A percentile compares a stretch with the other conserved stretches of the same genome.
These are phyloP conservation scores for Apodemia duryi DNA, from an alignment of 2,888 invertebrate species.

Conservation along the genomic window DNA sequence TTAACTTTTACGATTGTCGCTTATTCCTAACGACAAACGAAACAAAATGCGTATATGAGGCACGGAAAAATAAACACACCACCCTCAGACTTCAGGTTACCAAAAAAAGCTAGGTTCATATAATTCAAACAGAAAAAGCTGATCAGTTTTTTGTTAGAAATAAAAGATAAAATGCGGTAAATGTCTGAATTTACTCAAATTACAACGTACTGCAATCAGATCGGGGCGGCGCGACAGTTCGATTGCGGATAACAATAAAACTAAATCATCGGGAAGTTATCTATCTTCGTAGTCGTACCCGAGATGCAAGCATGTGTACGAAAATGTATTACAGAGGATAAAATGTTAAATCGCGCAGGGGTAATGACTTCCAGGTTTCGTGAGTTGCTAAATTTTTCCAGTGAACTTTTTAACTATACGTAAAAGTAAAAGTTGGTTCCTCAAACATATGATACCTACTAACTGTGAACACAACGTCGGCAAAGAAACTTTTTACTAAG, in stretches of 20 bases:
- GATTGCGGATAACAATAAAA: conserved; percentile 74
- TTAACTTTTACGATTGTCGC: too few relatives aligned
- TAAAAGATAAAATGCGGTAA: not conserved
- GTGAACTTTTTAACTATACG: not conserved
- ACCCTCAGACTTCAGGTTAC: too few relatives aligned
- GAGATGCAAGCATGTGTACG: conserved; percentile 61
- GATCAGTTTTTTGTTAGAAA: not conserved
- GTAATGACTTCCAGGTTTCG: conserved; percentile 48
- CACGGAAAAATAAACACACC: too few relatives aligned
- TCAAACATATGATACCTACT: too few relatives aligned
- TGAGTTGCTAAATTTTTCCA: conserved; percentile 37
- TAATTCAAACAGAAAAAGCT: too few relatives aligned
- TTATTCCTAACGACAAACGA: too few relatives aligned
- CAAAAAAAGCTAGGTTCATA: too few relatives aligned
- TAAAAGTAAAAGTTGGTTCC: too few relatives aligned
- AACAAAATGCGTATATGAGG: too few relatives aligned
- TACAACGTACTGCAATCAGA: conserved; percentile 1
- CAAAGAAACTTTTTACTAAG: too few relatives aligned
- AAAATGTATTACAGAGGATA: conserved; percentile 60
- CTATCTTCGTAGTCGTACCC: conserved; percentile 58
- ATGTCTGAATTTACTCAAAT: conserved; percentile 8
- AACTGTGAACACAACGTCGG: too few relatives aligned
- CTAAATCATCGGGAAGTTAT: conserved; percentile 79
- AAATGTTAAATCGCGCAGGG: conserved; percentile 63
- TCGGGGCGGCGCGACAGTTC: conserved; percentile 49